A percentile compares a stretch with the other conserved stretches of the same genome.
These are phyloP conservation scores for Dexiosoma caninum DNA, from an alignment of 2,888 invertebrate species.

Conservation along the genomic window DNA sequence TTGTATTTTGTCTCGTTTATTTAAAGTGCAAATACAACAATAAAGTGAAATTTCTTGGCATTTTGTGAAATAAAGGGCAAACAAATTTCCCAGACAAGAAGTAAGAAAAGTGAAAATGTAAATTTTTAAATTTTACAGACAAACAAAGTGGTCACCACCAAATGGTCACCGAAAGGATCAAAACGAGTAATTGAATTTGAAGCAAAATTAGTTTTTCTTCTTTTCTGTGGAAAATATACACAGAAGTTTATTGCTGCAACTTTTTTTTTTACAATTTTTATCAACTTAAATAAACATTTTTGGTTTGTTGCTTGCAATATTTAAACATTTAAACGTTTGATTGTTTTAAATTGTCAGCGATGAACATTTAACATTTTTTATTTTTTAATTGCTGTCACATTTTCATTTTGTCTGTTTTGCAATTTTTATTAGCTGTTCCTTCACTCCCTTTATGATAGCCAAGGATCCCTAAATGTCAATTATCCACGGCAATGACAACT, in stretches of 20 bases:
- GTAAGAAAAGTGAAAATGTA: slow-evolving; percentile 1
- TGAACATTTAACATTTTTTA: slow-evolving; percentile 35
- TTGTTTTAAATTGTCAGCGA: neutral
- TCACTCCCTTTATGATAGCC: slow-evolving; percentile 25
- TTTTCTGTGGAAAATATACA: neutral
- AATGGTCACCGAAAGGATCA: slow-evolving; percentile 1
- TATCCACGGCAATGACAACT: slow-evolving; percentile 59
- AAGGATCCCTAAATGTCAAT: slow-evolving; percentile 61
- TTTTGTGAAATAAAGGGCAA: slow-evolving; percentile 2
- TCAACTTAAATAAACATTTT: neutral
- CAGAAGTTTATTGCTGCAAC: neutral
- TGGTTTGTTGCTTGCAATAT: neutral
- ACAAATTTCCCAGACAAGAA: slow-evolving; percentile 16
- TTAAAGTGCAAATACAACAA: slow-evolving; percentile 55
- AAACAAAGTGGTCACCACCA: slow-evolving; percentile 26
- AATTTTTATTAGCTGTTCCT: slow-evolving; percentile 41
- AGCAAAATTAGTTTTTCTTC: neutral
- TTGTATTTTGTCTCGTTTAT: slow-evolving; percentile 53
- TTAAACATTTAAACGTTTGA: neutral
- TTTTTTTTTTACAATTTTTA: neutral
- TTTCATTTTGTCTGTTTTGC: neutral
- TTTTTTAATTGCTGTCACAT: slow-evolving; percentile 28
- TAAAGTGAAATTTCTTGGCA: slow-evolving; percentile 41
- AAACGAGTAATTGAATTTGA: slow-evolving; percentile 33
- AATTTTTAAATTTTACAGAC: slow-evolving; percentile 43